Conservation (phyloP, 2,113 vertebrate genomes). For the Montifringilla adamsi region DNA sequence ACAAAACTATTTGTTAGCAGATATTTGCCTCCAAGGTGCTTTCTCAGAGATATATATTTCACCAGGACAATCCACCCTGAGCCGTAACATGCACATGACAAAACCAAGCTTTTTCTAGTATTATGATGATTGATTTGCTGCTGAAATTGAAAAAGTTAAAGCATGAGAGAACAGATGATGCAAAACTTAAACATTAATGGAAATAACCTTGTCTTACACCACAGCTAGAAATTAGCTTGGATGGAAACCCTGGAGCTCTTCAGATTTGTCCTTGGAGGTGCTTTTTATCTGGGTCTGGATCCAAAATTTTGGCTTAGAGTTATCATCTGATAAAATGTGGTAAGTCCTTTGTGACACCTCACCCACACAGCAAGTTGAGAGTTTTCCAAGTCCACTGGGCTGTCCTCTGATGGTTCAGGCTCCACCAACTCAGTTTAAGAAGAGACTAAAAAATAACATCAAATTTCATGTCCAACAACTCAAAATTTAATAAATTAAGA, state of each 20-base stretch:
- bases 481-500: background rate
- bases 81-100: background rate
- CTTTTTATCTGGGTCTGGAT: constrained; percentile 3
- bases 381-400: background rate
- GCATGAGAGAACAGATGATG: background rate
- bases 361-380: background rate
- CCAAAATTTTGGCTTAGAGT: background rate
- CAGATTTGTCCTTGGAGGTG: background rate
- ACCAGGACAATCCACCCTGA: background rate
- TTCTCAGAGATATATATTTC: background rate
- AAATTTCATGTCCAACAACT: background rate
- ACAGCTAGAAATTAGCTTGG: background rate
- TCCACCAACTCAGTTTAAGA: background rate
- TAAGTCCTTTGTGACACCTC: background rate
- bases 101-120: background rate
- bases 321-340: background rate
- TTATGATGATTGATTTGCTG: constrained; percentile 9
- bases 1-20: background rate
- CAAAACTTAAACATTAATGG: background rate
- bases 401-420: background rate
- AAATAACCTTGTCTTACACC: constrained; percentile 9
- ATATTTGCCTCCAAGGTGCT: background rate
- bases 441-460: background rate
- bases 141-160: constrained; percentile 7
- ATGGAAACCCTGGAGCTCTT: background rate